Percentiles rank a stretch among this genome's conserved stretches.
Conservation (phyloP, 2,113 vertebrate genomes). For the Oreochromis tanganicae region DNA sequence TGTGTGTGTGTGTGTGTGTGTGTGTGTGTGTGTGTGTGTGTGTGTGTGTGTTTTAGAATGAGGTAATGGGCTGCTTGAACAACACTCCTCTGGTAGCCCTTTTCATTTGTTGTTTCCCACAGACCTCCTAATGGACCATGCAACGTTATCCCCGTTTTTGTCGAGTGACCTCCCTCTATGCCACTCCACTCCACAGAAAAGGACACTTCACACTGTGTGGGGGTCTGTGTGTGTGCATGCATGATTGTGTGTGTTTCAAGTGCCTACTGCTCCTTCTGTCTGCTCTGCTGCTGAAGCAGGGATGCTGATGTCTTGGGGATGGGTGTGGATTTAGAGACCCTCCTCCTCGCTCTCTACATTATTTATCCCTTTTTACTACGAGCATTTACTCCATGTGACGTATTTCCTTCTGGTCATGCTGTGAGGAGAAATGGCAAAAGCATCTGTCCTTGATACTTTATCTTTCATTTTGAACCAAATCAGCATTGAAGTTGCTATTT, state of each 20-base stretch:
- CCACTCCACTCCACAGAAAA: slow-evolving; percentile 7
- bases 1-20: slow-evolving; percentile 16
- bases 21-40: no score
- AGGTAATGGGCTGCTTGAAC: slow-evolving; percentile 51
- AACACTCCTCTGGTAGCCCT: slow-evolving; percentile 20
- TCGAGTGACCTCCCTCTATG: slow-evolving; percentile 1
- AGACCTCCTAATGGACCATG: slow-evolving; percentile 47
- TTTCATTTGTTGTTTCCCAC: slow-evolving; percentile 55
- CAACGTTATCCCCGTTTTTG: neutral
- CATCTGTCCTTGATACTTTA: neutral
- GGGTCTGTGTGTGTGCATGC: neutral
- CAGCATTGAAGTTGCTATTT: neutral
- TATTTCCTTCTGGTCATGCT: neutral
- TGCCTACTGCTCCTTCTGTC: slow-evolving; percentile 1
- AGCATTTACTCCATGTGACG: neutral
- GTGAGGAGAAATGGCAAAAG: neutral
- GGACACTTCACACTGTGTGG: slow-evolving; percentile 7
- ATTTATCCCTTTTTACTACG: slow-evolving; percentile 53
- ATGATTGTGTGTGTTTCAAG: neutral
- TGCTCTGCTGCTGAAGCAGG: neutral
- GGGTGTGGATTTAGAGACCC: slow-evolving; percentile 38
- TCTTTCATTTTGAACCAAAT: neutral
- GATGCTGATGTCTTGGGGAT: slow-evolving; percentile 38
- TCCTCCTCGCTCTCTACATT: slow-evolving; percentile 40
- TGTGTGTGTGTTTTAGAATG: slow-evolving; percentile 9